Percentiles rank a stretch among this genome's conserved stretches.
Conservation (phyloP, 2,797 vertebrate genomes). For the Taenioides sp. region DNA sequence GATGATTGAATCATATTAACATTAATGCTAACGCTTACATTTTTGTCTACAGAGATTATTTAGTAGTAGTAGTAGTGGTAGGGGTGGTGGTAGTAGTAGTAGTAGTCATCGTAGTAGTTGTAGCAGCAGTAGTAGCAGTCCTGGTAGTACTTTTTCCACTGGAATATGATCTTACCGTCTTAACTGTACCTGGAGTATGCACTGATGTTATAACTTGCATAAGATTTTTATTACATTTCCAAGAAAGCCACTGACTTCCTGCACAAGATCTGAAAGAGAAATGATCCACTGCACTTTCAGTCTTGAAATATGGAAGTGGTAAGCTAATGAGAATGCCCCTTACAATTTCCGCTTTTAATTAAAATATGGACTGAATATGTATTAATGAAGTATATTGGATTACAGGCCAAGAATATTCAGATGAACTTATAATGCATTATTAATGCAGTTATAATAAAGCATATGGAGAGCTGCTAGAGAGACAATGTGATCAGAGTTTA, state of each 20-base stretch:
- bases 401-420: slow-evolving; percentile 43
- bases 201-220: slow-evolving; percentile 15
- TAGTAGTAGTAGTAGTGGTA: no score
- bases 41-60: background rate
- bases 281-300: background rate
- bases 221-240: slow-evolving; percentile 15
- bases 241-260: slow-evolving; percentile 33
- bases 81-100: no score
- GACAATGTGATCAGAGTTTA: slow-evolving; percentile 21
- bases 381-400: slow-evolving; percentile 39
- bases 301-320: background rate
- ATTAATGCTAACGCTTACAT: background rate
- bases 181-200: background rate
- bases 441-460: slow-evolving; percentile 45
- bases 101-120: no score
- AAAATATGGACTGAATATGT: slow-evolving; percentile 49
- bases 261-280: background rate
- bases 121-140: no score
- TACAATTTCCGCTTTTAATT: slow-evolving; percentile 51
- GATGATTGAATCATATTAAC: background rate
- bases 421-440: slow-evolving; percentile 51
- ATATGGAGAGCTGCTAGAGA: slow-evolving; percentile 25
- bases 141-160: background rate
- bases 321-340: slow-evolving; percentile 16
- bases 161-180: background rate